Base-by-base conservation (phyloP, 2,888 invertebrate genomes). In the Lapara coniferarum region DNA sequence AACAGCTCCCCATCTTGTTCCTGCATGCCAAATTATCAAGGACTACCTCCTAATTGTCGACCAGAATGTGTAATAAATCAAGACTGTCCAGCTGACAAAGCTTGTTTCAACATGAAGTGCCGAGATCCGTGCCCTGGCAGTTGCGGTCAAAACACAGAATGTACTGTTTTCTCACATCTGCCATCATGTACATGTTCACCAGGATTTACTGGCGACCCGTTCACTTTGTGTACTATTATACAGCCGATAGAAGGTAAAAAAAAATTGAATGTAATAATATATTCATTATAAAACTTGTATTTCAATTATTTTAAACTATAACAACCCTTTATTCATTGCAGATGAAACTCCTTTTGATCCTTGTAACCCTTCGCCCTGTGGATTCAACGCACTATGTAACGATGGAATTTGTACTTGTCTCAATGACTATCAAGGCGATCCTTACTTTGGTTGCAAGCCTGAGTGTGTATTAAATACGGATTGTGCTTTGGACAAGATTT, bases 391-490 rank as follows among this genome's bases (percentile, higher is more conserved):
- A 6, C 93, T 94, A 81, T 97, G 96, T 80, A 89, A 90, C 73
- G 86, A 95, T 76, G 96, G 96, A 30, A 85, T 95, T 72, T 97
- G 97, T 82, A 95, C 95, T 16, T 97, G 97, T 81, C 83, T 96
- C 70, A 89, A 93, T n/a, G 96, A 96, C 77, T 97, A 96, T 82
- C 94, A 95, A 70, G 97, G 97, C 58, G 96, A 97, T 89, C 97
- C 97, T 52, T 96, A 96, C 80, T 86, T 94, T 49, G 96, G 96
- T 30, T 97, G 97, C 81, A 95, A 96, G 74, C 97, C 97, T 1
- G 97, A 97, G 90, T 97, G 97, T 85, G 94, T 97, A 25, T 94
- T 96, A 19, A 97, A 96, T 84, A 95, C 95, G 68, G 97, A 97
- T 76, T 97, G 97, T 85, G 83, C 95, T 0, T 79, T 93, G 71